These are phyloP conservation scores for Brachyistius frenatus DNA, from an alignment of 2,113 vertebrate species.

Conservation along the genomic window DNA sequence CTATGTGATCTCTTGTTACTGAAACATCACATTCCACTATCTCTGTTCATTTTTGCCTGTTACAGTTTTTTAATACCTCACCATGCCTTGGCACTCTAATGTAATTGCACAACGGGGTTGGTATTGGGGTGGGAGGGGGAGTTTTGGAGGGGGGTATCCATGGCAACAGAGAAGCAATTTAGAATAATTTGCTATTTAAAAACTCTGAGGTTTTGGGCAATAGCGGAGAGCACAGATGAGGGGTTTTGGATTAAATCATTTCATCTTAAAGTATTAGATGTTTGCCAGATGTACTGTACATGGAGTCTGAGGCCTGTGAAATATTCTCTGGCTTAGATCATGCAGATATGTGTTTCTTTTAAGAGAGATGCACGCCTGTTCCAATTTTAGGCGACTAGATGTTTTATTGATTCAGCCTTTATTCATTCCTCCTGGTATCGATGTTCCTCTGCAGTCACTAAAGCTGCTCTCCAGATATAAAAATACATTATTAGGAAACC, in stretches of 20 bases:
- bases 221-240: slow-evolving; percentile 48
- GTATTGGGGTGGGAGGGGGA: slow-evolving; percentile 44
- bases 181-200: slow-evolving; percentile 83
- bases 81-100: slow-evolving; percentile 76
- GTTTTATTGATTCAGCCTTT: slow-evolving; percentile 80
- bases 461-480: slow-evolving; percentile 61
- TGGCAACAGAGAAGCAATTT: slow-evolving; percentile 82
- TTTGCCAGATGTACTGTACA: slow-evolving; percentile 66
- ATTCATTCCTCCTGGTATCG: slow-evolving; percentile 71
- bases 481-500: slow-evolving; percentile 66
- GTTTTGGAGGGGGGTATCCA: slow-evolving; percentile 66
- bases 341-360: slow-evolving; percentile 66
- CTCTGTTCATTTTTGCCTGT: slow-evolving; percentile 66
- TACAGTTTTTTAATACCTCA: slow-evolving; percentile 78
- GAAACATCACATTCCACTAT: slow-evolving; percentile 78
- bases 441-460: slow-evolving; percentile 60
- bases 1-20: slow-evolving; percentile 79
- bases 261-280: slow-evolving; percentile 68
- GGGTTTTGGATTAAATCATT: slow-evolving; percentile 64
- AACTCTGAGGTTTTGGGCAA: slow-evolving; percentile 76
- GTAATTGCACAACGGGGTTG: slow-evolving; percentile 79
- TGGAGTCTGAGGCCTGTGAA: slow-evolving; percentile 51
- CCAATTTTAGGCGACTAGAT: slow-evolving; percentile 77
- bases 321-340: slow-evolving; percentile 65
- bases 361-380: slow-evolving; percentile 69